phyloP scores from a whole-genome alignment of 2,797 vertebrate genomes.

The Lindbergichthys nudifrons region DNA sequence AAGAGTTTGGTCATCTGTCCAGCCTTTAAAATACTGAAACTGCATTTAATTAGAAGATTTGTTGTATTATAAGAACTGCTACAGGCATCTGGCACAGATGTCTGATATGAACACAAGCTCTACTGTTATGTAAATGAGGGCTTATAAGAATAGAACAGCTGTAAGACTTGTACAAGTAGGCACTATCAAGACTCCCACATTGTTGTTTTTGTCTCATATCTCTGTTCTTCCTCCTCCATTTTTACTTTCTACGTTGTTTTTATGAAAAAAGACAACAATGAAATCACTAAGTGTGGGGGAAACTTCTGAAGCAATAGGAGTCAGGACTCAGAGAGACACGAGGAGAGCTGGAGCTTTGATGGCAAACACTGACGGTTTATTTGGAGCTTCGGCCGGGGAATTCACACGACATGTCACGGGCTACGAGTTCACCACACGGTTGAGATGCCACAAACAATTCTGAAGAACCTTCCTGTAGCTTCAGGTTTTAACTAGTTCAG shows the following conservation, averaged over 20 bases:
- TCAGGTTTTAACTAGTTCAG: too few relatives aligned
- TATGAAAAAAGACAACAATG: background rate
- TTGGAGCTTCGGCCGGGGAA: too few relatives aligned
- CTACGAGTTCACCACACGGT: too few relatives aligned
- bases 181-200: background rate
- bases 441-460: too few relatives aligned
- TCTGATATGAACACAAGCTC: background rate
- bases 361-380: too few relatives aligned
- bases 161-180: background rate
- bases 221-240: background rate
- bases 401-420: too few relatives aligned
- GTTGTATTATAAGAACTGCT: background rate
- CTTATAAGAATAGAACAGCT: conserved; percentile 13
- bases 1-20: background rate
- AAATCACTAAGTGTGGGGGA: background rate
- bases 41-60: background rate
- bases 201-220: background rate
- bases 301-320: too few relatives aligned
- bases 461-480: too few relatives aligned
- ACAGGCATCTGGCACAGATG: background rate
- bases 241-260: background rate
- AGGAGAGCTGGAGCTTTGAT: too few relatives aligned
- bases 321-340: too few relatives aligned
- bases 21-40: background rate
- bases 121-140: conserved; percentile 8